Percentiles rank a stretch among this genome's conserved stretches.
These are phyloP conservation scores for Leptothorax acervorum DNA, from an alignment of 2,888 invertebrate species.

Conservation along the genomic window DNA sequence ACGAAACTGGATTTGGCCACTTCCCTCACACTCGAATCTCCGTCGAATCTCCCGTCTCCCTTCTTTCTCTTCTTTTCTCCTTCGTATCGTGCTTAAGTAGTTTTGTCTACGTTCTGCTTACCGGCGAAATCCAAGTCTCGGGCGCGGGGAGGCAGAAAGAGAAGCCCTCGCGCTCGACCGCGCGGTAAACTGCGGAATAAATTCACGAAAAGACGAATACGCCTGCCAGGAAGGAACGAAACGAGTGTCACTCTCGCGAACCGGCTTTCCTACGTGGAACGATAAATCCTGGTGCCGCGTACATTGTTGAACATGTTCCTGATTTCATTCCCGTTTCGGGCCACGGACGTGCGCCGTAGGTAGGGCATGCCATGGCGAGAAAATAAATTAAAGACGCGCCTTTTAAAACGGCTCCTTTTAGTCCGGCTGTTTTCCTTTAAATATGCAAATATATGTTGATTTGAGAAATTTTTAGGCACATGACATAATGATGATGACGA, in stretches of 20 bases:
- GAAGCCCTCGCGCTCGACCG: constrained; percentile 11
- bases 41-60: constrained; percentile 23
- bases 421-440: constrained; percentile 38
- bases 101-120: constrained; percentile 73
- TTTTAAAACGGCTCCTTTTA: constrained; percentile 63
- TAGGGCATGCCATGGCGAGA: constrained; percentile 66
- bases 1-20: constrained; percentile 58
- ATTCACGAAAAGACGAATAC: constrained; percentile 73
- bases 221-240: constrained; percentile 67
- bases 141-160: constrained; percentile 2
- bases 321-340: constrained; percentile 68
- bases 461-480: constrained; percentile 69
- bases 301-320: constrained; percentile 72
- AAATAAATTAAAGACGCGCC: constrained; percentile 72
- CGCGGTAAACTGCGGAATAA: constrained; percentile 66
- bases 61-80: constrained; percentile 19
- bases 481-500: constrained; percentile 75
- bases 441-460: constrained; percentile 77
- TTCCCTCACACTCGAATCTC: constrained; percentile 20
- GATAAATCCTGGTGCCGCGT: constrained; percentile 67
- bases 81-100: constrained; percentile 67
- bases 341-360: constrained; percentile 25
- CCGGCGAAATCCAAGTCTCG: constrained; percentile 39
- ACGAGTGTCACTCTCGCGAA: constrained; percentile 69
- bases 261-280: constrained; percentile 66